Conservation (phyloP, 2,113 vertebrate genomes). For the Sylvia atricapilla region DNA sequence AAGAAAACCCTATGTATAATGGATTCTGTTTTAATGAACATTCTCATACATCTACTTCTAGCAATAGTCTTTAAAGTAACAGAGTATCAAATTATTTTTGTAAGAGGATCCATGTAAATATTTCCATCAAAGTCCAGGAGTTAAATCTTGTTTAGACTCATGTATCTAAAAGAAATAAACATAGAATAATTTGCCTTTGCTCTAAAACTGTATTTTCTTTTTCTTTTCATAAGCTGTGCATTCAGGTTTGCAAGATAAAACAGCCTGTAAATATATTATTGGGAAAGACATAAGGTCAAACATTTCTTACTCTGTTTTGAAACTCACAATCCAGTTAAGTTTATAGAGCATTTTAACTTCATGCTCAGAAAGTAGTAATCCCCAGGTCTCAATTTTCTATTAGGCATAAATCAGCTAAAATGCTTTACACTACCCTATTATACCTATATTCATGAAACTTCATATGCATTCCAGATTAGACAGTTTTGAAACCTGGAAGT, state of each 20-base stretch:
- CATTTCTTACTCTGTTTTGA: neutral
- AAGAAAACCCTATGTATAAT: neutral
- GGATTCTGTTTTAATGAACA: neutral
- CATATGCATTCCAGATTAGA: neutral
- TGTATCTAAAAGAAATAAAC: neutral
- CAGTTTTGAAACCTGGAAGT: neutral
- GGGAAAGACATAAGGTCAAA: neutral
- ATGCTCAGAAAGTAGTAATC: neutral
- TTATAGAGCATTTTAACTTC: neutral
- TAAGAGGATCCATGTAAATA: neutral
- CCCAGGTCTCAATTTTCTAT: neutral
- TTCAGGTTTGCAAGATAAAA: neutral
- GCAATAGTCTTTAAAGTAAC: neutral
- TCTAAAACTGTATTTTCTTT: neutral
- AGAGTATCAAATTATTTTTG: neutral
- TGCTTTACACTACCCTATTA: neutral
- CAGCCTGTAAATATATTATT: neutral
- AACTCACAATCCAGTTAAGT: neutral
- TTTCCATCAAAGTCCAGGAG: neutral
- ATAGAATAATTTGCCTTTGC: neutral
- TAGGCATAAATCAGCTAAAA: neutral
- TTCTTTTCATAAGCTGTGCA: neutral
- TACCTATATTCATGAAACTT: neutral
- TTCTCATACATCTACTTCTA: neutral
- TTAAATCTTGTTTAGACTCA: neutral